Evolutionary conservation across 2,888 invertebrate genomes (phyloP).

Genomic region (Alsophila aescularia): DNA sequence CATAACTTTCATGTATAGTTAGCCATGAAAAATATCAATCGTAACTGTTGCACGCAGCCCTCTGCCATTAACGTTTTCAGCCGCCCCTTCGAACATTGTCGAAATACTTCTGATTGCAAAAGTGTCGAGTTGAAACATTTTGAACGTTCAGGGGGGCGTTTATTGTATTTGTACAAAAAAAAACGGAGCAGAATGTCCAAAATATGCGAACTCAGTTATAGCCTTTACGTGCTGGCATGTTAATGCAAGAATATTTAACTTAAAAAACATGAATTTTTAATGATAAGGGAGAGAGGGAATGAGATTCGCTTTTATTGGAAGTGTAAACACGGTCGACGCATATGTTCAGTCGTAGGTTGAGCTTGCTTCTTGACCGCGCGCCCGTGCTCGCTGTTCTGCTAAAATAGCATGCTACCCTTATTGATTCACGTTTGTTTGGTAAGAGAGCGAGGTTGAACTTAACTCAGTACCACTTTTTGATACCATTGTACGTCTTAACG

Average conservation of each 20-base stretch:
- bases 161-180: slow-evolving; percentile 33
- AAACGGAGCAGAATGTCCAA: slow-evolving; percentile 13
- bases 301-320: not conserved
- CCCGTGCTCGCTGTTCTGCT: too few relatives aligned
- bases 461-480: too few relatives aligned
- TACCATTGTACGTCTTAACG: too few relatives aligned
- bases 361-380: too few relatives aligned
- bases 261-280: not conserved
- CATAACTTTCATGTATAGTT: too few relatives aligned
- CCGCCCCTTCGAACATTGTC: slow-evolving; percentile 8
- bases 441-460: too few relatives aligned
- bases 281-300: not conserved
- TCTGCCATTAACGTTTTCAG: not conserved
- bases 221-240: slow-evolving; percentile 2
- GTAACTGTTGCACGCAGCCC: not conserved
- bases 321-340: too few relatives aligned
- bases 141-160: slow-evolving; percentile 9
- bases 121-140: slow-evolving; percentile 20
- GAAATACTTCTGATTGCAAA: slow-evolving; percentile 20
- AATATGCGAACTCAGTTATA: slow-evolving; percentile 22
- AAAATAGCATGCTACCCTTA: too few relatives aligned
- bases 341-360: too few relatives aligned
- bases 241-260: not conserved
- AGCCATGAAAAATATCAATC: too few relatives aligned
- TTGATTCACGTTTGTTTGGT: too few relatives aligned